Conservation (phyloP, 2,888 invertebrate species). For the Hesperia comma region DNA sequence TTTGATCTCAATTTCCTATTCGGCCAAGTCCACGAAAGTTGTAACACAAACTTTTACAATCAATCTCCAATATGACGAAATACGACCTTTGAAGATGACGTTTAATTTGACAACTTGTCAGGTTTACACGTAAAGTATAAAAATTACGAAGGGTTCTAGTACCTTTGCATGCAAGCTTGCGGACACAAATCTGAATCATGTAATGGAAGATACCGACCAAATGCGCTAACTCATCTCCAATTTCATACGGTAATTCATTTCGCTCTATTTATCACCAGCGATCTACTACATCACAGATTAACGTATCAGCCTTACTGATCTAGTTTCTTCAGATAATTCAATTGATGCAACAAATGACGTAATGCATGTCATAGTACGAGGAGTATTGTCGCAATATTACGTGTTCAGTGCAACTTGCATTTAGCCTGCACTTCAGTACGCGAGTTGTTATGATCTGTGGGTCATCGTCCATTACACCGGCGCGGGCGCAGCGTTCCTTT, state of each 20-base stretch:
- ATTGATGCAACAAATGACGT: conserved; percentile 14
- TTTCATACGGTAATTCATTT: conserved; percentile 2
- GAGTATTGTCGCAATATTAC: conserved; percentile 16
- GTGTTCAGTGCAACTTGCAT: conserved; percentile 12
- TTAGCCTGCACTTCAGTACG: background rate
- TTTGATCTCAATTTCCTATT: no score
- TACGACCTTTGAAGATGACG: no score
- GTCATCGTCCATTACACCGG: conserved; percentile 26
- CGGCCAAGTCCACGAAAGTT: no score
- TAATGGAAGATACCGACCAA: no score
- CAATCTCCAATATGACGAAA: no score
- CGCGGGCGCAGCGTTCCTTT: no score
- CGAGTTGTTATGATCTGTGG: conserved; percentile 10
- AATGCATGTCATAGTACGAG: conserved; percentile 19
- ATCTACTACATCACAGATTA: conserved; percentile 2
- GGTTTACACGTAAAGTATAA: no score
- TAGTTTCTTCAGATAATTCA: conserved; percentile 21
- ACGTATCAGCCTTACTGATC: conserved; percentile 2
- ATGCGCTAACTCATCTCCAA: background rate
- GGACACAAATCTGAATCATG: background rate
- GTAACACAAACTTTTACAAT: no score
- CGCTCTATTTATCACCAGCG: conserved; percentile 3
- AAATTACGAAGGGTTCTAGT: no score
- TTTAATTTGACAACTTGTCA: no score
- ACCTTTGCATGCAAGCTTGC: background rate